phyloP scores from a whole-genome alignment of 2,113 vertebrate genomes.

The Onychostoma macrolepis region DNA sequence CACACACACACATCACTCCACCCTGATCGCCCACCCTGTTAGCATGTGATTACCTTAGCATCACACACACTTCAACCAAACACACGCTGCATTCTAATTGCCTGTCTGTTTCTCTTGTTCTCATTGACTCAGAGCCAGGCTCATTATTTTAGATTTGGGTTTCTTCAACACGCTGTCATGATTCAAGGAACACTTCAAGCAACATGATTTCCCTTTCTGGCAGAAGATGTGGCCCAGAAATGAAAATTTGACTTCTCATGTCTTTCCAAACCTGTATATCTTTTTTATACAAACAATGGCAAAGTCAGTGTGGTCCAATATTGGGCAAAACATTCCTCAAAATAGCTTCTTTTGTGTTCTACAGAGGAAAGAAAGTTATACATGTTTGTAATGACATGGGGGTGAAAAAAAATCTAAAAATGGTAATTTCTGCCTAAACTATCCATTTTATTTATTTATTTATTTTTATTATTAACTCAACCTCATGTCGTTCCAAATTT shows the following conservation, averaged over 20 bases:
- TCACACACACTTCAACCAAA: constrained; percentile 38
- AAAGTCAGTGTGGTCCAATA: not conserved
- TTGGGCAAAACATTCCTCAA: not conserved
- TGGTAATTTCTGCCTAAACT: too few relatives aligned
- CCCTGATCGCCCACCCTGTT: constrained; percentile 51
- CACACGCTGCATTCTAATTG: constrained; percentile 62
- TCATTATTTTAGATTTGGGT: constrained; percentile 28
- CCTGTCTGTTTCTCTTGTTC: constrained; percentile 50
- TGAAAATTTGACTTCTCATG: not conserved
- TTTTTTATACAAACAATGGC: not conserved
- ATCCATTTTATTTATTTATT: not conserved
- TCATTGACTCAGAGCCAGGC: not conserved
- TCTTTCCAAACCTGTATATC: not conserved
- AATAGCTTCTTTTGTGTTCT: not conserved
- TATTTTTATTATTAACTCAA: not conserved
- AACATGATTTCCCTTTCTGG: not conserved
- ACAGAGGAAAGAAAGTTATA: not conserved
- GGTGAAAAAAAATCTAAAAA: not conserved
- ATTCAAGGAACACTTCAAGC: constrained; percentile 22
- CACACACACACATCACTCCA: constrained; percentile 39
- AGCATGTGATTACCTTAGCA: constrained; percentile 57
- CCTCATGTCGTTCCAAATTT: not conserved
- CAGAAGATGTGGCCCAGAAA: not conserved
- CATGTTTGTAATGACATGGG: not conserved
- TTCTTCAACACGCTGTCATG: constrained; percentile 23